These are phyloP conservation scores for Hofmannophila pseudospretella DNA, from an alignment of 2,888 invertebrate genomes.

Conservation along the genomic window DNA sequence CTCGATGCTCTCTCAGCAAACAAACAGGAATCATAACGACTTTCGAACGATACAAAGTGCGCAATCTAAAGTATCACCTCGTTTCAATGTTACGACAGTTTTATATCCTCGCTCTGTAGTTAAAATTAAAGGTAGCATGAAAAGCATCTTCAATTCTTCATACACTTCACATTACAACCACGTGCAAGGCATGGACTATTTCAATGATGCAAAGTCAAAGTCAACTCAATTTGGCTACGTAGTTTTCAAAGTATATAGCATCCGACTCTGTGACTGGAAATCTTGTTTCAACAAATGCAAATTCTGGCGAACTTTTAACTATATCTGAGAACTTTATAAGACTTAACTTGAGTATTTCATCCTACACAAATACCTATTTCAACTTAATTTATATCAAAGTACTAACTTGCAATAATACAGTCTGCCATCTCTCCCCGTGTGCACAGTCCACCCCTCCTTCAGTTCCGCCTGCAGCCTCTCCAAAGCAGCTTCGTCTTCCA, in stretches of 20 bases:
- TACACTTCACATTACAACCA: background rate
- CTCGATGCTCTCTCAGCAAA: background rate
- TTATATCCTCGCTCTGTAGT: background rate
- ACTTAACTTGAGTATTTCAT: background rate
- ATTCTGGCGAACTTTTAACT: too few relatives aligned
- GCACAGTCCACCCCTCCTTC: conserved; percentile 88
- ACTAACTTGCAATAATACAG: conserved; percentile 96
- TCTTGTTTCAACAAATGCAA: conserved; percentile 17
- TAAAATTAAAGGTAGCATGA: too few relatives aligned
- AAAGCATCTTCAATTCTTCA: background rate
- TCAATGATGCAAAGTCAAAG: conserved; percentile 6
- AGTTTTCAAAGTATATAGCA: conserved; percentile 12
- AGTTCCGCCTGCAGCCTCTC: conserved; percentile 78
- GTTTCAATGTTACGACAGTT: background rate
- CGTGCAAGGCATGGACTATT: background rate
- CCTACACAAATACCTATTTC: background rate
- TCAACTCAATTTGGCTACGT: conserved; percentile 6
- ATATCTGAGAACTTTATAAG: too few relatives aligned
- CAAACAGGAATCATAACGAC: conserved; percentile 1
- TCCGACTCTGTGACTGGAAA: conserved; percentile 20
- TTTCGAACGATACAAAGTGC: background rate
- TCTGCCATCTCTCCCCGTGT: conserved; percentile 86
- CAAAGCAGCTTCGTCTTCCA: conserved; percentile 65
- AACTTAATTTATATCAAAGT: background rate
- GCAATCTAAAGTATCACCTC: background rate